Conservation (phyloP, 2,797 vertebrate genomes). For the Crypturellus tataupa region DNA sequence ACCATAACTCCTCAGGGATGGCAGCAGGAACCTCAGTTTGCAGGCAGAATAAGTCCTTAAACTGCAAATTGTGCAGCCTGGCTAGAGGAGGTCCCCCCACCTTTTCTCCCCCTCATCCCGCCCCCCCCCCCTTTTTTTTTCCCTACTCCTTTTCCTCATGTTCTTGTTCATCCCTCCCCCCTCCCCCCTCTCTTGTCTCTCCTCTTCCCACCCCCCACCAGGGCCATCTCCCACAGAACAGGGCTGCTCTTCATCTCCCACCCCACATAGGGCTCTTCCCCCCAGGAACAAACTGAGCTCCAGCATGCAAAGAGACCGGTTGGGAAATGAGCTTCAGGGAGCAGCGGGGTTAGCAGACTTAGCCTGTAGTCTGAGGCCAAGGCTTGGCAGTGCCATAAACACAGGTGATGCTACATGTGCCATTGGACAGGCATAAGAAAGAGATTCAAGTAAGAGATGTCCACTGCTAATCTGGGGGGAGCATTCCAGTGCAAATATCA, state of each 20-base stretch:
- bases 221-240: not conserved
- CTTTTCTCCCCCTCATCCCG: not conserved
- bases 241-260: not conserved
- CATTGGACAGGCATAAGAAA: not conserved
- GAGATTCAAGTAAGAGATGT: not conserved
- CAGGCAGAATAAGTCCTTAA: not conserved
- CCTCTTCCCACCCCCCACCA: not conserved
- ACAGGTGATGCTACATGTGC: not conserved
- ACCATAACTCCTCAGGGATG: not conserved
- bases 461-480: not conserved
- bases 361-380: not conserved
- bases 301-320: accelerated
- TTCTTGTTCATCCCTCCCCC: not conserved
- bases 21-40: not conserved
- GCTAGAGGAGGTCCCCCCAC: not conserved
- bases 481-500: not conserved
- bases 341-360: not conserved
- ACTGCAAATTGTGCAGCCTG: not conserved
- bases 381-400: not conserved
- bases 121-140: too few species aligned
- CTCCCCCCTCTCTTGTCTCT: not conserved
- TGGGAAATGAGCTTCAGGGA: not conserved
- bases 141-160: not conserved
- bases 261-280: not conserved
- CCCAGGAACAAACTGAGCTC: not conserved